phyloP scores from a whole-genome alignment of 23 tunicate species.

The Styela clava region DNA sequence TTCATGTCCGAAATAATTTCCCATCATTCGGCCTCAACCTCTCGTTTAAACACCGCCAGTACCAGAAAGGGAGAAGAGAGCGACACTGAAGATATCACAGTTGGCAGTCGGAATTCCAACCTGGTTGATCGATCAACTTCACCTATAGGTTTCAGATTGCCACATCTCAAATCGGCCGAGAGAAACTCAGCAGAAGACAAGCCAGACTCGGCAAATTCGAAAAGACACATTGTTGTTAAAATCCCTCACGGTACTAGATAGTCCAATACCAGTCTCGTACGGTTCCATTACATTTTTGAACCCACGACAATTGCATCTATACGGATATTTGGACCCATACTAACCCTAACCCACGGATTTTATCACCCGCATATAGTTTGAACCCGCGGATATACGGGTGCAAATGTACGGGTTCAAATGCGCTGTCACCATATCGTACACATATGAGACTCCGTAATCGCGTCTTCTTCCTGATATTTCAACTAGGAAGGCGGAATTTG shows the following conservation, averaged over 20 bases:
- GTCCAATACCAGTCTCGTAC: too few species aligned
- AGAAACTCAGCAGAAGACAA: background rate
- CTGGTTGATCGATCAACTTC: conserved; percentile 22
- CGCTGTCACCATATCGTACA: too few species aligned
- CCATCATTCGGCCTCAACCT: conserved; percentile 2
- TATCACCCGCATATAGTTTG: too few species aligned
- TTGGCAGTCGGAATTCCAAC: background rate
- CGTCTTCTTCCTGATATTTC: too few species aligned
- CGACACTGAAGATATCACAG: background rate
- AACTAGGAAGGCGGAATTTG: too few species aligned
- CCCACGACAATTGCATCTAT: too few species aligned
- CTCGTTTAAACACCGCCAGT: background rate
- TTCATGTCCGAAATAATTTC: conserved; percentile 3
- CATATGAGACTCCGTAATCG: too few species aligned
- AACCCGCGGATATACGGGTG: too few species aligned
- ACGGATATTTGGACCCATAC: too few species aligned
- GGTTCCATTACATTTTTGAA: too few species aligned
- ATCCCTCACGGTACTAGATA: conserved; percentile 4
- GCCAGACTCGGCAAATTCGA: conserved; percentile 12
- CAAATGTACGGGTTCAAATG: too few species aligned
- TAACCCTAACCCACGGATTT: too few species aligned
- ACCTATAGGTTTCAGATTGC: conserved; percentile 17
- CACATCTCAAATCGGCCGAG: background rate
- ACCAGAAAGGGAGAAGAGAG: background rate
- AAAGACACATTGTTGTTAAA: conserved; percentile 28